Evolutionary conservation across 2,113 vertebrate species (phyloP).

Genomic region (Phoenicopterus ruber): DNA sequence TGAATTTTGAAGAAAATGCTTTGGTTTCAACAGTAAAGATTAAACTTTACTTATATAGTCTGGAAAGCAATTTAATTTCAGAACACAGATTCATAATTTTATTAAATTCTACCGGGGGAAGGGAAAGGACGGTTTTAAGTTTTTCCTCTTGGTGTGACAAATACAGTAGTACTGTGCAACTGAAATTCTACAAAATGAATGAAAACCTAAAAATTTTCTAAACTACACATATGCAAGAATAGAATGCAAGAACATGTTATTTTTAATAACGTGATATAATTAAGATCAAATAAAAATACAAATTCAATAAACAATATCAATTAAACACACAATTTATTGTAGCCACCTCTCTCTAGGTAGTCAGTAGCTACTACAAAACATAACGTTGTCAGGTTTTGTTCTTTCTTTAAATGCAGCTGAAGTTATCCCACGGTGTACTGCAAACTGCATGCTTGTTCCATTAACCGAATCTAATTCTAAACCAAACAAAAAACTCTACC

Average conservation of each 20-base stretch:
- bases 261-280: neutral
- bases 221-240: neutral
- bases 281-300: neutral
- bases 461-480: neutral
- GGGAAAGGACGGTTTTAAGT: neutral
- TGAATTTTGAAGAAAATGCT: neutral
- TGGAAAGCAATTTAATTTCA: neutral
- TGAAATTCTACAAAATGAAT: neutral
- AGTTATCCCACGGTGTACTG: neutral
- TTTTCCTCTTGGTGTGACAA: neutral
- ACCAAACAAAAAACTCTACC: neutral
- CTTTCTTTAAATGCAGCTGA: neutral
- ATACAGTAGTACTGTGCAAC: neutral
- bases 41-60: neutral
- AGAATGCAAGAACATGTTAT: neutral
- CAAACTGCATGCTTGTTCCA: neutral
- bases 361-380: neutral
- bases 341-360: neutral
- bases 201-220: neutral
- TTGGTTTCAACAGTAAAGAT: neutral
- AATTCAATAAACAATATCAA: neutral
- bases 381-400: neutral
- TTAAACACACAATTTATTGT: neutral
- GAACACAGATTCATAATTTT: neutral
- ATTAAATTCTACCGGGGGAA: neutral